Conservation (phyloP, 2,797 vertebrate species). For the Crenuchus spilurus region DNA sequence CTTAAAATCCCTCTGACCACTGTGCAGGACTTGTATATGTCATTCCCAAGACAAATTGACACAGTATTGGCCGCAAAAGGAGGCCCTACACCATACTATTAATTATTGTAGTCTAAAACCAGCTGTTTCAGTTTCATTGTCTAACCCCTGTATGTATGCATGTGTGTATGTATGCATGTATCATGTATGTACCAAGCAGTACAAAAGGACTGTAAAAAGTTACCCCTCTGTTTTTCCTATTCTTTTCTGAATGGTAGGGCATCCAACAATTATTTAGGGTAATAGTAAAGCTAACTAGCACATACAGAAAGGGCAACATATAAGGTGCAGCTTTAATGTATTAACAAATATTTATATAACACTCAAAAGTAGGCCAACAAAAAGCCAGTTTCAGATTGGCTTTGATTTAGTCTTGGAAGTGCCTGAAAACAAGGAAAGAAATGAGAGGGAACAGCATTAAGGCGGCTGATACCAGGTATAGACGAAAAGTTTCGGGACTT, state of each 20-base stretch:
- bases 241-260: neutral
- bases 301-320: neutral
- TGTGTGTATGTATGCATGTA: no score
- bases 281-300: neutral
- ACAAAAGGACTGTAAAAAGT: neutral
- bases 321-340: slow-evolving; percentile 1
- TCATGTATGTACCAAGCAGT: no score
- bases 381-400: neutral
- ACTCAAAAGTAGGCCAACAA: slow-evolving; percentile 13
- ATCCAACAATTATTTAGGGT: neutral
- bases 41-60: no score
- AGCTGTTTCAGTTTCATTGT: no score
- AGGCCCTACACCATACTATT: no score
- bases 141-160: no score
- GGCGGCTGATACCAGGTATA: slow-evolving; percentile 15
- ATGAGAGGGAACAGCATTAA: neutral
- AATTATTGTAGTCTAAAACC: no score
- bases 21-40: no score
- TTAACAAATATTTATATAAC: neutral
- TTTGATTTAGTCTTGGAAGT: neutral
- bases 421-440: neutral
- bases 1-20: no score
- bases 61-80: no score
- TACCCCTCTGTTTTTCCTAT: neutral
- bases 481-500: slow-evolving; percentile 4